These are phyloP conservation scores for Apamea anceps DNA, from an alignment of 2,888 invertebrate species.

Conservation along the genomic window DNA sequence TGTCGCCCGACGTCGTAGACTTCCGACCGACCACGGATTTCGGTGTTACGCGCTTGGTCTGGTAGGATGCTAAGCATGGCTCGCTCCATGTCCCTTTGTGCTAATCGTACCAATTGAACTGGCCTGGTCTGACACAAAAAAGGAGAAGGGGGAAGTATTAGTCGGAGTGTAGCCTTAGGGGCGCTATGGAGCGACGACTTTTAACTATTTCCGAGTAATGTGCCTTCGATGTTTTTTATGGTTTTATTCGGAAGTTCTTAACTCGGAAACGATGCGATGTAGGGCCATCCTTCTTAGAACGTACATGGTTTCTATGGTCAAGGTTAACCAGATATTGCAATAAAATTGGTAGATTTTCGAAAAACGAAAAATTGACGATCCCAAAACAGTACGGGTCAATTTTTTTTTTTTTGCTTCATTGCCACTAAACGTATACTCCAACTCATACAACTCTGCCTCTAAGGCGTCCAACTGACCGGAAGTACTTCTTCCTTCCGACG, in stretches of 20 bases:
- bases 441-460: not conserved
- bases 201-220: not conserved
- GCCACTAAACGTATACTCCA: not conserved
- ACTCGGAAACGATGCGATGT: not conserved
- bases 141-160: not conserved
- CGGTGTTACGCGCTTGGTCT: not conserved
- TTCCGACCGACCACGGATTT: not conserved
- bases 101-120: not conserved
- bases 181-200: not conserved
- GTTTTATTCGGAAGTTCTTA: not conserved
- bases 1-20: not conserved
- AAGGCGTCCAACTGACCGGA: not conserved
- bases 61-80: not conserved
- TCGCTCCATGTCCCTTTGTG: not conserved
- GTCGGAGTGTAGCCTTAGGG: not conserved
- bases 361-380: not conserved
- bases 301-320: not conserved
- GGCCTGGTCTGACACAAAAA: not conserved
- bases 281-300: not conserved
- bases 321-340: not conserved
- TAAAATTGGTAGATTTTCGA: not conserved
- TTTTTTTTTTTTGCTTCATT: not conserved
- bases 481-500: not conserved
- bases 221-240: not conserved
- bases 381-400: too few relatives aligned